Evolutionary conservation across 2,888 invertebrate species (phyloP), one percentile per base, ranked within the genome.

Genomic region (Agriopis aurantiaria): DNA sequence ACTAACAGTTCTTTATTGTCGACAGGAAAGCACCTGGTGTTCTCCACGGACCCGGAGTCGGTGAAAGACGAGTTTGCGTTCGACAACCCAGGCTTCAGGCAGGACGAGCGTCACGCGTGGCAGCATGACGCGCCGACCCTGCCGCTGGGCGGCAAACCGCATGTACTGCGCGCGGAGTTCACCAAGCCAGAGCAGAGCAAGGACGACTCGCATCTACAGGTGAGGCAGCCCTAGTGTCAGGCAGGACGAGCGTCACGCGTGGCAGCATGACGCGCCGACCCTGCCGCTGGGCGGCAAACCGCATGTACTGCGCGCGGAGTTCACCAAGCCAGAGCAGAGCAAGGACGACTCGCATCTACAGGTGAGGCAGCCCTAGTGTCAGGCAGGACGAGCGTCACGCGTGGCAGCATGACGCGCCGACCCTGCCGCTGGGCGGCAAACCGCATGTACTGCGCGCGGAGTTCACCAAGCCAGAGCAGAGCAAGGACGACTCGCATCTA

Each of bases 21-120:
- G 58, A 64, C 95, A 97, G 97, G 96, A 77, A 96, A 96, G 83
- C 96, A 97, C 81, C 90, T 97, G 72, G 96, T 97, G 45, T 93
- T 97, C 85, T 96, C 96, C 75, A 96, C 96, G 43, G 97, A 97
- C 85, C 96, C 97, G 0, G 97, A 97, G 83, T 96, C 96, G 65
- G 96, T 96, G n/a, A 96, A 96, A 76, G 96, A 96, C 77, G 96
- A 97, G 78, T 97, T 96, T 85, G 97, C 97, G 0, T 97, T 97
- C 88, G 97, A 97, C 89, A 97, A 97, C 92, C 97, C 97, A 17
- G 97, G 97, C 69, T 97, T 97, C 94, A 95, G 96, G 56, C 90
- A 91, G 71, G 93, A 92, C 1, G 93, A 93, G 79, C 81, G 89
- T n/a, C 84, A 83, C 23, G 86, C 86, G 60, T 94, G 94, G 94